Conservation (phyloP, 2,113 vertebrate species). For the Burhinus oedicnemus region DNA sequence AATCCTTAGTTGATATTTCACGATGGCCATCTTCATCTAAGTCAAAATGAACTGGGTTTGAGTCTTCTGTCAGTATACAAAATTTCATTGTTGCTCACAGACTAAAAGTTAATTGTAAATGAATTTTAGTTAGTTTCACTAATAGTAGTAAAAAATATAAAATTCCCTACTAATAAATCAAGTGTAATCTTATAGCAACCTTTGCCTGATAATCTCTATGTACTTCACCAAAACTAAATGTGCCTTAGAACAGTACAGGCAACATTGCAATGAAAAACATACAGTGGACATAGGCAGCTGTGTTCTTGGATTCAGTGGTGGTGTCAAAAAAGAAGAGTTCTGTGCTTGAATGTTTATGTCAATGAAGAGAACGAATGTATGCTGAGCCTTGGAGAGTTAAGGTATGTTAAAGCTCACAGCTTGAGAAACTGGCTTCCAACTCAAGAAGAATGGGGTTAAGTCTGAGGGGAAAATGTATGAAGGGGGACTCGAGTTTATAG, state of each 20-base stretch:
- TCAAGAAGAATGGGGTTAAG: not conserved
- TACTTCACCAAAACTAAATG: not conserved
- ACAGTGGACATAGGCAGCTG: not conserved
- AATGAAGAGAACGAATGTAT: not conserved
- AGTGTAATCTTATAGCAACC: not conserved
- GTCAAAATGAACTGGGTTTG: not conserved
- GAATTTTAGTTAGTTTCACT: not conserved
- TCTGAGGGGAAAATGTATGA: not conserved
- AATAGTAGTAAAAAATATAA: not conserved
- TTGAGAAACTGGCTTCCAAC: not conserved
- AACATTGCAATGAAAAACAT: not conserved
- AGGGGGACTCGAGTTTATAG: not conserved
- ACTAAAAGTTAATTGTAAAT: not conserved
- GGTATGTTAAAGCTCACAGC: not conserved
- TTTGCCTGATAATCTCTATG: not conserved
- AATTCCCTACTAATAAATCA: not conserved
- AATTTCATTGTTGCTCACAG: not conserved
- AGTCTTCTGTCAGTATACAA: not conserved
- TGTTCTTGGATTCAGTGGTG: not conserved
- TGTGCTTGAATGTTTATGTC: not conserved
- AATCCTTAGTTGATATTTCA: not conserved
- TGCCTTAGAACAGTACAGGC: not conserved
- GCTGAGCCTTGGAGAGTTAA: not conserved
- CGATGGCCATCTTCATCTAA: not conserved
- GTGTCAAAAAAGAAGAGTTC: not conserved